Evolutionary conservation across 2,888 invertebrate species (phyloP).

Genomic region (Drosophila macrospina): DNA sequence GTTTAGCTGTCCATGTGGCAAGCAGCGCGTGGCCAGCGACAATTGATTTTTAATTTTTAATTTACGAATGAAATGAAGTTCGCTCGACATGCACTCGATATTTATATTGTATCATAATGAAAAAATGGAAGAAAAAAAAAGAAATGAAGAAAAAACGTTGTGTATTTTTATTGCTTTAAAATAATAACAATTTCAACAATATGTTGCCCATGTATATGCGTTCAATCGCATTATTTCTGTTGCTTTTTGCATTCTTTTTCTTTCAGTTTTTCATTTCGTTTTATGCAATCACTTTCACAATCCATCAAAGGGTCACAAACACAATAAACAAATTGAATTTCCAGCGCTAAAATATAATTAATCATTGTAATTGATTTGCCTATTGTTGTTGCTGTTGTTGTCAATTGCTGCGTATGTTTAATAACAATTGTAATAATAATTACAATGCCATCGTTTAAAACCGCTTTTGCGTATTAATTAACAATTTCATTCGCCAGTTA

Average conservation of each 20-base stretch:
- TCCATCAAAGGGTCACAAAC: slow-evolving; percentile 48
- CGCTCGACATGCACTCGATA: neutral
- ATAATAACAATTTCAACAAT: slow-evolving; percentile 38
- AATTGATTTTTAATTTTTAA: slow-evolving; percentile 59
- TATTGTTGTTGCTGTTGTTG: slow-evolving; percentile 24
- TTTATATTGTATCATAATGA: slow-evolving; percentile 31
- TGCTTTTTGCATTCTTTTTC: slow-evolving; percentile 10
- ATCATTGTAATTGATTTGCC: slow-evolving; percentile 68
- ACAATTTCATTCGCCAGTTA: slow-evolving; percentile 17
- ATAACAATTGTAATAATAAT: slow-evolving; percentile 35
- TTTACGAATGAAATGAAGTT: slow-evolving; percentile 36
- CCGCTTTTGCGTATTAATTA: slow-evolving; percentile 28
- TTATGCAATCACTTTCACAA: slow-evolving; percentile 78
- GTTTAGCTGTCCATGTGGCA: slow-evolving; percentile 19
- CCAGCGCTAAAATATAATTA: slow-evolving; percentile 57
- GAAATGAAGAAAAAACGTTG: slow-evolving; percentile 17
- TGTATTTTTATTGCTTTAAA: slow-evolving; percentile 35
- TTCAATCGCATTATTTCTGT: slow-evolving; percentile 21
- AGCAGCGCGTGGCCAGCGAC: slow-evolving; percentile 12
- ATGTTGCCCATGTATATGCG: slow-evolving; percentile 8
- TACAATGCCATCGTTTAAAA: slow-evolving; percentile 16
- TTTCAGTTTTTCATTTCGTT: slow-evolving; percentile 34
- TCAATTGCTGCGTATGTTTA: slow-evolving; percentile 35
- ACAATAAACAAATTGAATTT: slow-evolving; percentile 67
- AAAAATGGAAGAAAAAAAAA: too few species aligned